Conservation (phyloP, 2,888 invertebrate genomes). For the Amphimallon solstitiale region DNA sequence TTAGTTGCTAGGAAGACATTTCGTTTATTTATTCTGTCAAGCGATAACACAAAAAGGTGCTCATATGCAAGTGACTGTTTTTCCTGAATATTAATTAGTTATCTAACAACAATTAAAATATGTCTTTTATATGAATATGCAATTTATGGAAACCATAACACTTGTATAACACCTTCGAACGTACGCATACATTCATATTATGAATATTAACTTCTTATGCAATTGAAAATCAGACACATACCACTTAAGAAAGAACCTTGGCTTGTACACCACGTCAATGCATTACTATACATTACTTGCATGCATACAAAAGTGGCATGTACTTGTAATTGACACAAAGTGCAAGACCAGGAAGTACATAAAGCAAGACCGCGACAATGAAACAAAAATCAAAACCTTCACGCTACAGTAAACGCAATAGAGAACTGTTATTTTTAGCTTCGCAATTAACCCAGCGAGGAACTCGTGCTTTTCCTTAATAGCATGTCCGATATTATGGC, state of each 20-base stretch:
- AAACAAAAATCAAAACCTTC: slow-evolving; percentile 27
- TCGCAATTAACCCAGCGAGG: background rate
- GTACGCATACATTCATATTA: background rate
- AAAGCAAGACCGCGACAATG: background rate
- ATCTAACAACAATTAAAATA: too few relatives aligned
- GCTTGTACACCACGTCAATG: background rate
- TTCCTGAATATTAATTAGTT: too few relatives aligned
- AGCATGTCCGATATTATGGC: background rate
- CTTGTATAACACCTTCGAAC: too few relatives aligned
- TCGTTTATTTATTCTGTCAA: too few relatives aligned
- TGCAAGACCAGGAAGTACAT: slow-evolving; percentile 31
- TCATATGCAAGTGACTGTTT: too few relatives aligned
- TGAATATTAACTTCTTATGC: slow-evolving; percentile 31
- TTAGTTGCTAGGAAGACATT: too few relatives aligned
- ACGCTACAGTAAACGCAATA: slow-evolving; percentile 21
- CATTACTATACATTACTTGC: too few relatives aligned
- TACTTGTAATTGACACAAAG: slow-evolving; percentile 24
- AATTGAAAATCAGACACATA: slow-evolving; percentile 27
- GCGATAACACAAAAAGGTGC: too few relatives aligned
- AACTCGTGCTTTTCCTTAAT: slow-evolving; percentile 5
- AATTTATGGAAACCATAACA: too few relatives aligned
- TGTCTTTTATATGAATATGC: too few relatives aligned
- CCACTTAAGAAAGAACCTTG: slow-evolving; percentile 21
- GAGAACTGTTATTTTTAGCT: slow-evolving; percentile 7
- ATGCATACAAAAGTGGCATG: background rate